A percentile compares a stretch with the other conserved stretches of the same genome.
phyloP scores from a whole-genome alignment of 1,140 invertebrate species.

The Drosophila jambulina region DNA sequence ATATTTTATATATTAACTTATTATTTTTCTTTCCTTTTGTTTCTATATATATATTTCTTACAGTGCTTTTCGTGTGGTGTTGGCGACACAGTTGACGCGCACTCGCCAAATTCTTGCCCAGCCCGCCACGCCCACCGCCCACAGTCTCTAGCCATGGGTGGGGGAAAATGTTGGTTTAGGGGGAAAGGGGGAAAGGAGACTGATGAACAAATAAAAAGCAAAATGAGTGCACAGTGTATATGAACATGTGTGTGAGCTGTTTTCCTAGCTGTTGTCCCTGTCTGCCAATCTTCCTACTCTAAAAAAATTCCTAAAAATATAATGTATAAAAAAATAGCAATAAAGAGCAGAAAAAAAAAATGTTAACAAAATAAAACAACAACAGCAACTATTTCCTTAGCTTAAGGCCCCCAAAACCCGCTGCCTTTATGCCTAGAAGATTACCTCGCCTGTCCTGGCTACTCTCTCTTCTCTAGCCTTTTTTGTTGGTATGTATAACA shows the following conservation, averaged over 20 bases:
- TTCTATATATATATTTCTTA: background rate
- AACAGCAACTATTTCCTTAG: slow-evolving; percentile 26
- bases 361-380: slow-evolving; percentile 9
- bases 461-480: background rate
- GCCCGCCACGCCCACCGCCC: background rate
- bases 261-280: slow-evolving; percentile 3
- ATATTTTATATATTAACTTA: too few relatives aligned
- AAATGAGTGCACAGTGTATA: slow-evolving; percentile 43
- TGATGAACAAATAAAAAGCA: slow-evolving; percentile 43
- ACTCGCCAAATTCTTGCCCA: slow-evolving; percentile 57
- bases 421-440: slow-evolving; percentile 1
- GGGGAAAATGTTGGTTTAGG: background rate
- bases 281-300: background rate
- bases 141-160: background rate
- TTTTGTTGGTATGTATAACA: slow-evolving; percentile 15
- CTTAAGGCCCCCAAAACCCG: slow-evolving; percentile 10
- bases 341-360: slow-evolving; percentile 4
- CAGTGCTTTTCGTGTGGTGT: slow-evolving; percentile 32
- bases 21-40: background rate
- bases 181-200: background rate
- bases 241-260: slow-evolving; percentile 13
- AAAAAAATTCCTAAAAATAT: background rate
- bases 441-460: slow-evolving; percentile 26
- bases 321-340: background rate
- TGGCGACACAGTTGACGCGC: slow-evolving; percentile 68